These are phyloP conservation scores for Ophion ellenae DNA, from an alignment of 2,888 invertebrate species.

Conservation along the genomic window DNA sequence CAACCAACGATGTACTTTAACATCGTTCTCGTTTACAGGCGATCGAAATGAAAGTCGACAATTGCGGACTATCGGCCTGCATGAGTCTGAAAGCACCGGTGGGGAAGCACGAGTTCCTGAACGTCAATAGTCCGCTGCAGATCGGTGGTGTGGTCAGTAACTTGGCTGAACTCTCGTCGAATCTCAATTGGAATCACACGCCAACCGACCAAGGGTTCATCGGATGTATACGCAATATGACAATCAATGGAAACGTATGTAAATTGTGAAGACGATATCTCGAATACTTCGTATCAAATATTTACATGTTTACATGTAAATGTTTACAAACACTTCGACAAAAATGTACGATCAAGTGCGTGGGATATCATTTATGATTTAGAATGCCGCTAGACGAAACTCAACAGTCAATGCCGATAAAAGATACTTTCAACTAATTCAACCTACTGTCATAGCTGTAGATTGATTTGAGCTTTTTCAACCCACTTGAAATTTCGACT, in stretches of 20 bases:
- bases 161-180: conserved; percentile 86
- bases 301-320: too few species aligned
- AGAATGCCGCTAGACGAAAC: too few species aligned
- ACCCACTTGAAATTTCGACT: too few species aligned
- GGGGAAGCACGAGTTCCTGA: conserved; percentile 90
- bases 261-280: not conserved
- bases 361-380: too few species aligned
- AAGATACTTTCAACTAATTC: not conserved
- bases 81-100: conserved; percentile 89
- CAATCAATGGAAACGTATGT: conserved; percentile 90
- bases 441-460: not conserved
- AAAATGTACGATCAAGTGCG: too few species aligned
- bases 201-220: conserved; percentile 90
- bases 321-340: too few species aligned
- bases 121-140: conserved; percentile 95
- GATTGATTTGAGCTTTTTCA: too few species aligned
- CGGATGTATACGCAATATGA: conserved; percentile 96
- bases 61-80: conserved; percentile 89
- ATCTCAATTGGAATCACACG: conserved; percentile 89
- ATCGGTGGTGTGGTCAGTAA: conserved; percentile 91
- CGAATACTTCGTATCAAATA: not conserved
- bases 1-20: not conserved
- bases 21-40: conserved; percentile 78
- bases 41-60: conserved; percentile 92
- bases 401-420: too few species aligned